Percentiles rank a stretch among this genome's conserved stretches.
Evolutionary conservation across 2,888 invertebrate genomes (phyloP).

Genomic region (Caenorhabditis macrosperma): DNA sequence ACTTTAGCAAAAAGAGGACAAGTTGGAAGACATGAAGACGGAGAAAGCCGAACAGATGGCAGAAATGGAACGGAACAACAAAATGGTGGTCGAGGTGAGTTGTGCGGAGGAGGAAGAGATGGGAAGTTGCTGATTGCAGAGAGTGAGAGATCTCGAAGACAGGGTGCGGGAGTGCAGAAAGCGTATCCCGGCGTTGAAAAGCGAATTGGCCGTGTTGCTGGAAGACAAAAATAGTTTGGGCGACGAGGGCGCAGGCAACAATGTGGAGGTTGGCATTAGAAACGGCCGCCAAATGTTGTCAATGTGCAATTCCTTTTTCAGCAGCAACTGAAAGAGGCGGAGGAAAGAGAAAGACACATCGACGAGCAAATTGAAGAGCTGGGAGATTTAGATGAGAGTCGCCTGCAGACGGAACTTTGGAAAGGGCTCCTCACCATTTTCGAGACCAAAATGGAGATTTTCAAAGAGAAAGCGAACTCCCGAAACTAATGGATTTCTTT

Average conservation of each 20-base stretch:
- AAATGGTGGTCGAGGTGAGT: constrained; percentile 21
- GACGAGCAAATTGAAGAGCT: constrained; percentile 14
- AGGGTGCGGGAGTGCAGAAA: constrained; percentile 7
- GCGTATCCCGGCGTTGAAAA: constrained; percentile 25
- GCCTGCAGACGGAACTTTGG: constrained; percentile 44
- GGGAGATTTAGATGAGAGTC: constrained; percentile 22
- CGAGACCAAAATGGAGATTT: constrained; percentile 31
- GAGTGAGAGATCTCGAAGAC: constrained; percentile 28
- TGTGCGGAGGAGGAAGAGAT: background rate
- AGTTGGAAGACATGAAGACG: background rate
- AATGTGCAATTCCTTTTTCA: constrained; percentile 17
- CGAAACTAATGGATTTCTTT: constrained; percentile 4
- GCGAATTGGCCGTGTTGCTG: constrained; percentile 11
- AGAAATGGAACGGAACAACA: constrained; percentile 35
- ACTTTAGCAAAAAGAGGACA: constrained; percentile 29
- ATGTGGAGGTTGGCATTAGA: constrained; percentile 17
- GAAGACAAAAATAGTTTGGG: constrained; percentile 32
- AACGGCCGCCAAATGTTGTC: too few relatives aligned
- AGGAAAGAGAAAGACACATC: constrained; percentile 13
- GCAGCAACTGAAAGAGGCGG: constrained; percentile 3
- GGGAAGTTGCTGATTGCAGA: constrained; percentile 5
- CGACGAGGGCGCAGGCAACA: background rate
- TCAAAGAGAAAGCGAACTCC: constrained; percentile 22
- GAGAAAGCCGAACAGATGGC: constrained; percentile 7
- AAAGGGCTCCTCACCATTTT: constrained; percentile 28